phyloP scores from a whole-genome alignment of 92 coral and sea anemone species.

The Epizoanthus stellaris region DNA sequence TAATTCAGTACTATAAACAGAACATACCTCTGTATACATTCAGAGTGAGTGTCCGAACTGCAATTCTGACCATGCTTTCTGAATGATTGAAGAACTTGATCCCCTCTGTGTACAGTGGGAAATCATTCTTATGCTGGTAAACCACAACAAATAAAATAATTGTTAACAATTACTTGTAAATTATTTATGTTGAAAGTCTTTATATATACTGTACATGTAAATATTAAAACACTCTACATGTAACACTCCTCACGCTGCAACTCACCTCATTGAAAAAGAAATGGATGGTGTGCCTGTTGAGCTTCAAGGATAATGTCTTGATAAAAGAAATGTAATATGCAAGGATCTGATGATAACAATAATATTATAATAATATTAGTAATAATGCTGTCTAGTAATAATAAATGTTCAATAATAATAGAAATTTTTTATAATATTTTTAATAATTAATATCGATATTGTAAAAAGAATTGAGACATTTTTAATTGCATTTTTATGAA shows the following conservation, averaged over 20 bases:
- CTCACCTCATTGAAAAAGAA: slow-evolving; percentile 98
- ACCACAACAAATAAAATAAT: neutral
- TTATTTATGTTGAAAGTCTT: neutral
- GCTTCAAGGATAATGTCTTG: slow-evolving; percentile 94
- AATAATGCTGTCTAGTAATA: neutral
- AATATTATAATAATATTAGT: too few relatives aligned
- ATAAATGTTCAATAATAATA: too few relatives aligned
- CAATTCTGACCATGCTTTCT: slow-evolving; percentile 99
- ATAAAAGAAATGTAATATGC: slow-evolving; percentile 98
- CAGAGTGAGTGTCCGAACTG: slow-evolving; percentile 91
- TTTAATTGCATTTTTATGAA: too few relatives aligned
- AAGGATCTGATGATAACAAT: slow-evolving; percentile 64
- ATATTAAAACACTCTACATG: too few relatives aligned
- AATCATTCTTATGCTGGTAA: slow-evolving; percentile 95
- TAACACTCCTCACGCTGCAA: neutral
- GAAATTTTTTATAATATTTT: too few relatives aligned
- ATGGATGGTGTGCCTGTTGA: slow-evolving; percentile 94
- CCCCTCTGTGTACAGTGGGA: slow-evolving; percentile 96
- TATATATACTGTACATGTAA: too few relatives aligned
- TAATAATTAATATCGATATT: too few relatives aligned
- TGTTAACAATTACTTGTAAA: neutral
- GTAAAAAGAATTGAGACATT: too few relatives aligned
- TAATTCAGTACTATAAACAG: too few relatives aligned
- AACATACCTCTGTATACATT: slow-evolving; percentile 92
- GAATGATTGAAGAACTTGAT: slow-evolving; percentile 95